Percentiles rank a stretch among this genome's conserved stretches.
phyloP scores from a whole-genome alignment of 1,140 invertebrate genomes.

The Zophobas morio region DNA sequence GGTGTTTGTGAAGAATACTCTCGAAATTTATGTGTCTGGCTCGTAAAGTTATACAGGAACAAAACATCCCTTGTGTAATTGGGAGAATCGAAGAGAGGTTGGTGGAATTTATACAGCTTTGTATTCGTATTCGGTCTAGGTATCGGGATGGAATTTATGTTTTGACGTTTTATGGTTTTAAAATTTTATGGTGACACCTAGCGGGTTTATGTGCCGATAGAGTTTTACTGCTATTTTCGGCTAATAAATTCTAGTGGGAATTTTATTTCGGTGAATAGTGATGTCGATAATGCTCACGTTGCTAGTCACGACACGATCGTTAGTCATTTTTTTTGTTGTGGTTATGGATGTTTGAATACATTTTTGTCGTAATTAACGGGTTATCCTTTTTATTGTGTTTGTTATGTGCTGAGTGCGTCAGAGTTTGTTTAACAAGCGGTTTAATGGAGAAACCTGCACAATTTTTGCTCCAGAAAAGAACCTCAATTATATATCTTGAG shows the following conservation, averaged over 20 bases:
- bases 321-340: no score
- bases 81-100: constrained; percentile 1
- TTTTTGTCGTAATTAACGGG: no score
- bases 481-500: no score
- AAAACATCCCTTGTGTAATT: neutral
- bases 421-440: no score
- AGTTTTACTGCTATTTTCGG: neutral
- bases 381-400: no score
- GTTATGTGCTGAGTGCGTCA: no score
- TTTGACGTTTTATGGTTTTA: constrained; percentile 19
- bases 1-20: neutral
- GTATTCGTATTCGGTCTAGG: neutral
- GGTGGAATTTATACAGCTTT: constrained; percentile 16
- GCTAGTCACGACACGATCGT: no score
- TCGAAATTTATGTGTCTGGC: constrained; percentile 15
- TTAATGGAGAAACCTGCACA: no score
- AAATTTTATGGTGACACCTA: constrained; percentile 9
- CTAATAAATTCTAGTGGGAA: neutral
- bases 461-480: no score
- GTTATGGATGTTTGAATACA: no score
- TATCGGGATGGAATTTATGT: constrained; percentile 20
- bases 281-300: no score
- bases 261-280: no score
- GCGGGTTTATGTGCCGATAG: neutral
- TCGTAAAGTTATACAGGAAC: constrained; percentile 2